Base-by-base conservation (phyloP, 2,888 invertebrate genomes). In the Antitype chi region DNA sequence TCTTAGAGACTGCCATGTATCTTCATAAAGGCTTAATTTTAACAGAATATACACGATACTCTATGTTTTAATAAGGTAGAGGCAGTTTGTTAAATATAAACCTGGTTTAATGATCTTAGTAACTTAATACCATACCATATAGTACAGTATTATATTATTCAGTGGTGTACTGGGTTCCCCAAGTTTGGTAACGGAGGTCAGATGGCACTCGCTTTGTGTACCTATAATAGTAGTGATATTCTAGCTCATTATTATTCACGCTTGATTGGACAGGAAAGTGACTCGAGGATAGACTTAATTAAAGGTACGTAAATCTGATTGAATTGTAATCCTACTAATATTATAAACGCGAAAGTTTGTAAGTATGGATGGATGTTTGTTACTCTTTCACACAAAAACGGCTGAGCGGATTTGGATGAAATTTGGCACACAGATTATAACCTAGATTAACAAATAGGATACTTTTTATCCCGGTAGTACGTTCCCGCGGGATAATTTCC, bases 31-130 rank as follows among this genome's bases (percentile, higher is more conserved):
- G 38, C 53, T 67, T 68, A 76, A 81, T 81, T 71, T 81, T 57
- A 82, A 71, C 82, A 64, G 57, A 77, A 76, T 82, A 60, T 76
- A 81, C 69, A 68, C 43, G 82, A 80, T 55, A 71, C 68, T 60
- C 53, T 60, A 69, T 69, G 69, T 64, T 82, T 81, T 81, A 81
- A 70, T 81, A 81, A 80, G 66, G 80, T 47, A 70, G 59, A 70
- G 69, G 80, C 55, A 67, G 81, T 81, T 81, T 80, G 67, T 80
- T 81, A 43, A 66, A 74, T 76, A 70, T 57, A 80, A 76, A 81
- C 81, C 82, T 60, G 59, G 72, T 72, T 77, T 81, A 81, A 72
- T 72, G 72, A 64, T 81, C 64, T 77, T 55, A 68, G 77, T 68
- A 81, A 81, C 76, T 47, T 71, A 81, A 81, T 81, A 64, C 72